A percentile compares a stretch with the other conserved stretches of the same genome.
Evolutionary conservation across 1,140 invertebrate species (phyloP).

Genomic region (Platyscapa corneri): DNA sequence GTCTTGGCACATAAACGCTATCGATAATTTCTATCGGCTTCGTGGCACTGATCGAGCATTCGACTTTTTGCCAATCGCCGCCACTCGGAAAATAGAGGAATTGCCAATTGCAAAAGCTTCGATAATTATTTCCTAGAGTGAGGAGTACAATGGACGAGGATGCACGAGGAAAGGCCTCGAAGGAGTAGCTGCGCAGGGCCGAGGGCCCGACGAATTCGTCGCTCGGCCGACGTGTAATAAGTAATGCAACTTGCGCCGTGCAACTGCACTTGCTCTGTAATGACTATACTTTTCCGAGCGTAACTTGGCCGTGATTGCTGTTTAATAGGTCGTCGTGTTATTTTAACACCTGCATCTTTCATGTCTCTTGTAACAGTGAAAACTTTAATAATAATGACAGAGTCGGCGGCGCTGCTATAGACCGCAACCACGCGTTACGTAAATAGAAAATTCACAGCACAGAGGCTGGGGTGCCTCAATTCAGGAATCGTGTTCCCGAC

Average conservation of each 20-base stretch:
- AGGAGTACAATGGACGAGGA: background rate
- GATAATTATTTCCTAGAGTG: background rate
- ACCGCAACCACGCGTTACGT: conserved; percentile 23
- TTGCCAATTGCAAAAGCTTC: background rate
- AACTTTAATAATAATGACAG: conserved; percentile 37
- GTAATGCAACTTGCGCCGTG: no score
- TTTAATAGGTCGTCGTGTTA: conserved; percentile 44
- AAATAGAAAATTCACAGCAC: conserved; percentile 24
- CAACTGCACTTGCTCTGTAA: background rate
- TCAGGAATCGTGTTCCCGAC: background rate
- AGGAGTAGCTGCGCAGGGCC: background rate
- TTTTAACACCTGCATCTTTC: conserved; percentile 33
- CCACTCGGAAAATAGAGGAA: background rate
- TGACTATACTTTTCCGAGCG: conserved; percentile 40
- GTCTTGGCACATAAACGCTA: background rate
- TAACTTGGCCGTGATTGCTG: conserved; percentile 37
- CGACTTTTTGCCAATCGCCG: background rate
- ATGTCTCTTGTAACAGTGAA: conserved; percentile 19
- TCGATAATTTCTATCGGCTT: background rate
- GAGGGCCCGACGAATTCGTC: background rate
- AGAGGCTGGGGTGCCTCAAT: background rate
- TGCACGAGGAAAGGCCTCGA: background rate
- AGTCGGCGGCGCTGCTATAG: background rate
- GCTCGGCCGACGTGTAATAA: background rate
- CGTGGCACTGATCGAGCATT: background rate